Conservation (phyloP, 1,140 invertebrate species). For the Drosophila repletoides region DNA sequence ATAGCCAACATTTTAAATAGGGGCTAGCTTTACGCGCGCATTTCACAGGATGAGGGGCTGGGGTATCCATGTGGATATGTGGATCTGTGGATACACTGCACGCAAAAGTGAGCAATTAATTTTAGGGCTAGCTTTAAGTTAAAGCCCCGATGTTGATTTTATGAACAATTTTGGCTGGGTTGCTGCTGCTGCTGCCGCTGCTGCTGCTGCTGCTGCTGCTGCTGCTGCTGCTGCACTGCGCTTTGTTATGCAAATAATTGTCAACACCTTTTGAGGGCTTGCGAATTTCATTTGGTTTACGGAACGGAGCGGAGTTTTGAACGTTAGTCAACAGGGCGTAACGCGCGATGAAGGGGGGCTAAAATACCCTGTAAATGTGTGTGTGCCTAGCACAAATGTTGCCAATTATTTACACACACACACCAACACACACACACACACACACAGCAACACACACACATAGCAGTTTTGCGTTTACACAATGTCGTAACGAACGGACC, state of each 20-base stretch:
- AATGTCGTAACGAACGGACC: conserved; percentile 41
- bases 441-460: conserved; percentile 1
- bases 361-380: background rate
- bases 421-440: conserved; percentile 7
- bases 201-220: conserved; percentile 10
- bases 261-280: conserved; percentile 72
- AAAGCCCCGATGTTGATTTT: conserved; percentile 56
- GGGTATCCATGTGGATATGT: too few species aligned
- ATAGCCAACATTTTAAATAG: too few species aligned
- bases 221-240: conserved; percentile 33
- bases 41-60: too few species aligned
- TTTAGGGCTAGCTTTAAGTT: too few species aligned
- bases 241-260: conserved; percentile 77
- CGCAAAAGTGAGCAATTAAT: too few species aligned
- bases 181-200: conserved; percentile 9
- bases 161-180: conserved; percentile 65
- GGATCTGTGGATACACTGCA: too few species aligned
- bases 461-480: conserved; percentile 44
- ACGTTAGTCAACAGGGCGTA: conserved; percentile 54
- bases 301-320: conserved; percentile 26
- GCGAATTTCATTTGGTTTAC: conserved; percentile 63
- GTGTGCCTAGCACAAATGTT: conserved; percentile 57
- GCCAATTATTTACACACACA: conserved; percentile 68
- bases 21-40: too few species aligned
- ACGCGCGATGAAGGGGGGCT: background rate